Base-by-base conservation (phyloP, 92 coral and sea anemone genomes). In the Palythoa grandiflora region DNA sequence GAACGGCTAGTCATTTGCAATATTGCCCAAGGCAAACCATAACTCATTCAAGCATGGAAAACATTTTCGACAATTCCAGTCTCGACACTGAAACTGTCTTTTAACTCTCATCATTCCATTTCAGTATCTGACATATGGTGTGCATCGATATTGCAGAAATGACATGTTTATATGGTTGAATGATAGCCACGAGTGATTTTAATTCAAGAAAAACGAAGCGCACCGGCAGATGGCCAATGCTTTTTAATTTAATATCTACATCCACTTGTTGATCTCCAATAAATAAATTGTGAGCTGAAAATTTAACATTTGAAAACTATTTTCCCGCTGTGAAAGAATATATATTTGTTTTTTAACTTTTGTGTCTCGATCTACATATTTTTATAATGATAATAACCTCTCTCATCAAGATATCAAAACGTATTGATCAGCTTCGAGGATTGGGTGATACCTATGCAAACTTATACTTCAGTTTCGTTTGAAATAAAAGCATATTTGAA, bases 1-100 rank as follows among this genome's bases (percentile, higher is more conserved):
- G 38, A 80, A 20, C 50, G 59, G 37, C 79, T 17, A 48, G 6
- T 28, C 28, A 28, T 28, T 28, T 28, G 28, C 28, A 28, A 28
- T 73, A 35, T 57, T 78, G 70, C 85, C 73, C 85, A 50, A 5
- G 85, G 59, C 55, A 14, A 44, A 60, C 36, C 20, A 28, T 0
- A 36, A 44, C 20, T 48, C 73, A 38, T 80, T 80, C 75, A 80
- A 47, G 57, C 73, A 61, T 40, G 50, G 35, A 60, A 61, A 39
- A 37, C 6, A 14, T 10, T 9, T 13, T 13, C 63, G 37, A 63
- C 16, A 70, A 13, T 39, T 20, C 74, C 19, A n/a, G 85, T 19
- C 19, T 61, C 63, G 53, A 65, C 61, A 65, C 59, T 13, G 60
- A 51, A 78, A 54, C 48, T 78, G 28, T 55, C 68, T 78, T 55